Conservation (phyloP, 2,797 vertebrate species). For the Pangasius sanitwongsei region DNA sequence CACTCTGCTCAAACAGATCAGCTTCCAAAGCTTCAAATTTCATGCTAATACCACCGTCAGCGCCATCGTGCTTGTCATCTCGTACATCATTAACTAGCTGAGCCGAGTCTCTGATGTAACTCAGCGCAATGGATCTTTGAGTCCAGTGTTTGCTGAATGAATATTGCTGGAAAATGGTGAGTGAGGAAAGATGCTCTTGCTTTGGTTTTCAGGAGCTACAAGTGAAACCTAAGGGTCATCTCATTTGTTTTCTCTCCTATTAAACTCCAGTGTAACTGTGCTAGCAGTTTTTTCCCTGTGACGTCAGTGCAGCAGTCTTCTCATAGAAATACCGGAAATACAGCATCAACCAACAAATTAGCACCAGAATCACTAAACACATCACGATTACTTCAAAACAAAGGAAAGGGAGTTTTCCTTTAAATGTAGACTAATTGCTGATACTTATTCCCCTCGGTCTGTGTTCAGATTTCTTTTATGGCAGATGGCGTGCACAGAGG, state of each 20-base stretch:
- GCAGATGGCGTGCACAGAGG: constrained; percentile 23
- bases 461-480: not conserved
- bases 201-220: not conserved
- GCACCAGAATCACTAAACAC: not conserved
- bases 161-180: not conserved
- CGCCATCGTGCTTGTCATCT: not conserved
- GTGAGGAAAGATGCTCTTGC: not conserved
- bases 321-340: not conserved
- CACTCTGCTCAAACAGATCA: not conserved
- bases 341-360: not conserved
- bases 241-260: not conserved
- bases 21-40: not conserved
- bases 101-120: not conserved
- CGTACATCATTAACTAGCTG: not conserved
- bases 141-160: not conserved
- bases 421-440: not conserved
- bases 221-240: not conserved
- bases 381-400: not conserved
- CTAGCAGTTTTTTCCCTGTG: not conserved
- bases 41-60: not conserved
- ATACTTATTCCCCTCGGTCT: not conserved
- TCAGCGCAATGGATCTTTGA: not conserved
- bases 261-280: not conserved
- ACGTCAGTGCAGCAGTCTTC: not conserved
- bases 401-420: not conserved